Evolutionary conservation across 2,113 vertebrate genomes (phyloP).

Genomic region (Lagopus leucura): DNA sequence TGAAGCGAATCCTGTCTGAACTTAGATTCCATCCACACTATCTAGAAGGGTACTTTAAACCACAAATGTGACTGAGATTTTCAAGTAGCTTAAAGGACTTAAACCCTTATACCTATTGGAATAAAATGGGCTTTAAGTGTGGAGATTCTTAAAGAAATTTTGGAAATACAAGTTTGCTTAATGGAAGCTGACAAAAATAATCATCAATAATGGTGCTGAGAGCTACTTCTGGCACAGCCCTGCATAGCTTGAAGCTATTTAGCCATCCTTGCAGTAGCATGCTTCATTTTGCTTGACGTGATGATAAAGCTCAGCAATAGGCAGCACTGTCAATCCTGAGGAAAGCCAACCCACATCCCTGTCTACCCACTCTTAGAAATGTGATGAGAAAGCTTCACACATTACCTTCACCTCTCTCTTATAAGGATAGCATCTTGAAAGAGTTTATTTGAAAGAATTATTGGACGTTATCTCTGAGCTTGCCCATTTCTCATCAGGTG

Average conservation of each 20-base stretch:
- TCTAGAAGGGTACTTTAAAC: not conserved
- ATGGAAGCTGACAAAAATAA: not conserved
- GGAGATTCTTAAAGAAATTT: not conserved
- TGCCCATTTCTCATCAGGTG: not conserved
- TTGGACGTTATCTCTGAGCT: not conserved
- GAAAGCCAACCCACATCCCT: not conserved
- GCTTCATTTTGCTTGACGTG: slow-evolving; percentile 25
- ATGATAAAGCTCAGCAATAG: slow-evolving; percentile 40
- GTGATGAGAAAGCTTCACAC: slow-evolving; percentile 5
- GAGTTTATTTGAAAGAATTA: not conserved
- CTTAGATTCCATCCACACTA: not conserved
- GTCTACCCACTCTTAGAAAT: slow-evolving; percentile 13
- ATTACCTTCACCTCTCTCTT: slow-evolving; percentile 14
- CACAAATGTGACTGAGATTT: not conserved
- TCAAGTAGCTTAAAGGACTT: not conserved
- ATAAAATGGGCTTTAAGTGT: not conserved
- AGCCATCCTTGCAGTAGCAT: not conserved
- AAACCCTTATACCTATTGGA: not conserved
- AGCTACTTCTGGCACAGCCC: not conserved
- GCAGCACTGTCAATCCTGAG: not conserved
- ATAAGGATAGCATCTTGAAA: not conserved
- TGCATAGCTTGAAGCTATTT: slow-evolving; percentile 31
- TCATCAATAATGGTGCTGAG: not conserved
- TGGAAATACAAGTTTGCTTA: not conserved
- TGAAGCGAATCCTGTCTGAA: slow-evolving; percentile 25